Evolutionary conservation across 2,113 vertebrate genomes (phyloP), one percentile per base, ranked within the genome.

Genomic region (Peucedramus taeniatus): DNA sequence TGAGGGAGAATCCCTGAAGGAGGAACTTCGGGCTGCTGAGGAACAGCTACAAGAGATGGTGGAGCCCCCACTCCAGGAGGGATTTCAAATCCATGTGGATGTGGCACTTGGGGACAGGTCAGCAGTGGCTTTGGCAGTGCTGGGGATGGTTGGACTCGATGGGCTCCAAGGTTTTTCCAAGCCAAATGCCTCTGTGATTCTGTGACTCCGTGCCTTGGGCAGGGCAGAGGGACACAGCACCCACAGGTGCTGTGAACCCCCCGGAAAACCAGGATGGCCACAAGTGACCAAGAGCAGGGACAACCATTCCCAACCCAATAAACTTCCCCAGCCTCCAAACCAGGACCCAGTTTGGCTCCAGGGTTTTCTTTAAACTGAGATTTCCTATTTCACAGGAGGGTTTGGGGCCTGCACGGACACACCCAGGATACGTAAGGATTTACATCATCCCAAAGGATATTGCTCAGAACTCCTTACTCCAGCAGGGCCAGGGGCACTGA

Each of bases 241-340:
- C 7, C 9, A 9, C 5, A 5, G 63, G 12, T 0, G 19, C 27
- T 3, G 3, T 0, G 31, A 70, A 16, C 56, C 51, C 44, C 15
- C 15, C 0, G 1, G 59, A 50, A 42, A 15, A 44, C 15, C 4
- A 1, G 35, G 50, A 19, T 23, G 66, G 30, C 49, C 65, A 35
- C 24, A 5, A 47, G 65, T 26, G 86, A 8, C 50, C 50, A 3
- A 13, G 50, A 24, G 68, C 68, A 47, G 23, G 26, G 45, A 66
- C 53, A 31, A 12, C 15, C 45, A 5, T 1, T 7, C n/a, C 71
- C 71, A 6, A 3, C 4, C 20, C 18, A 75, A 42, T 15, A n/a
- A 27, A 89, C 24, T 51, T 9, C 14, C 26, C 0, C 21, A 66
- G 11, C 10, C 50, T 18, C 78, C 13, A 37, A 40, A 61, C 3